Conservation (phyloP, 2,797 vertebrate genomes). For the Dryobates pubescens region DNA sequence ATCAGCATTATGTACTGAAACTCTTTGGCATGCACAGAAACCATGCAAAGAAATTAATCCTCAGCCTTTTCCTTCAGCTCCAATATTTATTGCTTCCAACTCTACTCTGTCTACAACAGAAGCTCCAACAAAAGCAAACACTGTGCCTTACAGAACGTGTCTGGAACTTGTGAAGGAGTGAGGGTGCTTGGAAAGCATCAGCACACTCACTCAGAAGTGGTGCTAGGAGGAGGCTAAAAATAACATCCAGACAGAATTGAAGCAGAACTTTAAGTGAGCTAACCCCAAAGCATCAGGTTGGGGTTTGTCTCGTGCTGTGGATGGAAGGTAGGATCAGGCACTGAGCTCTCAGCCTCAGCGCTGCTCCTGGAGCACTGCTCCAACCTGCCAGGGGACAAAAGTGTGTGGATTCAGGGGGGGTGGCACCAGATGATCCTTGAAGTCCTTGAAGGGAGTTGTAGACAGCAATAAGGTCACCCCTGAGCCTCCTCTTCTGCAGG, state of each 20-base stretch:
- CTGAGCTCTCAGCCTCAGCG: background rate
- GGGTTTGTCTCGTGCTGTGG: background rate
- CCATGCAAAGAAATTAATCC: background rate
- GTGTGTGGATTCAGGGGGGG: background rate
- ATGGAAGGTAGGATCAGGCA: conserved; percentile 27
- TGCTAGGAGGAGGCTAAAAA: background rate
- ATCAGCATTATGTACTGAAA: background rate
- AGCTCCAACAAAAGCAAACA: background rate
- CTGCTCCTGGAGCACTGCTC: background rate
- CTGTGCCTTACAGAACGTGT: background rate
- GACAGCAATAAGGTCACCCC: too few relatives aligned
- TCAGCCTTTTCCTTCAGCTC: background rate
- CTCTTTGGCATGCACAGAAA: background rate
- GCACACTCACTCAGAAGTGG: background rate
- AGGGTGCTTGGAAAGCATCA: background rate
- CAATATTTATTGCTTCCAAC: conserved; percentile 7
- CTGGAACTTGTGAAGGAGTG: conserved; percentile 2
- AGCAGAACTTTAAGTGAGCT: background rate
- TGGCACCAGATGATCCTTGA: too few relatives aligned
- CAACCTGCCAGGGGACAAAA: background rate
- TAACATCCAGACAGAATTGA: background rate
- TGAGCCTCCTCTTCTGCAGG: too few relatives aligned
- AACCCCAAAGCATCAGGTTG: background rate
- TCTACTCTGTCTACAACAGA: background rate
- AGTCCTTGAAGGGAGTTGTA: too few relatives aligned